Conservation (phyloP, 2,797 vertebrate species). For the Alca torda region DNA sequence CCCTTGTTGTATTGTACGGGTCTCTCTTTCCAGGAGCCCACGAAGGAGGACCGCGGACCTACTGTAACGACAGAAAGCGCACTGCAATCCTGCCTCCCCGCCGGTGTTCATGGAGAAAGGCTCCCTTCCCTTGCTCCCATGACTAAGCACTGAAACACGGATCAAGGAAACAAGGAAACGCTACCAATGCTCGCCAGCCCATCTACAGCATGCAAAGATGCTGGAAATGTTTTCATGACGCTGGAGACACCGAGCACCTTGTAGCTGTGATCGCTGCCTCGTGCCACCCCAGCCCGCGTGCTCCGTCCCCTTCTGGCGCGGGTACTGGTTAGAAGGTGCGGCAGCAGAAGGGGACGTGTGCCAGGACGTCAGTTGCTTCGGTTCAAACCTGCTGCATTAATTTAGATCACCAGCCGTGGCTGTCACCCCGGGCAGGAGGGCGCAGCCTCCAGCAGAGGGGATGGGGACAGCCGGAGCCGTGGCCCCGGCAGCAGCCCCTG, state of each 20-base stretch:
- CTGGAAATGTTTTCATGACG: not conserved
- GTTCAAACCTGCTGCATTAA: not conserved
- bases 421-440: not conserved
- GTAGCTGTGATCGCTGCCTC: not conserved
- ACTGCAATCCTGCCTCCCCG: not conserved
- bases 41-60: not conserved
- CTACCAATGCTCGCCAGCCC: not conserved
- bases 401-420: not conserved
- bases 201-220: not conserved
- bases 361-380: not conserved
- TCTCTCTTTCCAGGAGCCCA: not conserved
- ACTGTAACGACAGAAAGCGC: not conserved
- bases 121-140: not conserved
- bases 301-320: rapidly evolving
- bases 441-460: not conserved
- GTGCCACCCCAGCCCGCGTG: rapidly evolving
- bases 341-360: not conserved
- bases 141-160: not conserved
- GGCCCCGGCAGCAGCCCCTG: not conserved
- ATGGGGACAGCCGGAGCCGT: not conserved
- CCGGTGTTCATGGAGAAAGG: rapidly evolving
- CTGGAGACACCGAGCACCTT: rapidly evolving
- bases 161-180: not conserved
- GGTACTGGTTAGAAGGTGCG: not conserved
- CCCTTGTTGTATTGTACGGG: not conserved